phyloP scores from a whole-genome alignment of 2,797 vertebrate species.

The Iguana delicatissima region DNA sequence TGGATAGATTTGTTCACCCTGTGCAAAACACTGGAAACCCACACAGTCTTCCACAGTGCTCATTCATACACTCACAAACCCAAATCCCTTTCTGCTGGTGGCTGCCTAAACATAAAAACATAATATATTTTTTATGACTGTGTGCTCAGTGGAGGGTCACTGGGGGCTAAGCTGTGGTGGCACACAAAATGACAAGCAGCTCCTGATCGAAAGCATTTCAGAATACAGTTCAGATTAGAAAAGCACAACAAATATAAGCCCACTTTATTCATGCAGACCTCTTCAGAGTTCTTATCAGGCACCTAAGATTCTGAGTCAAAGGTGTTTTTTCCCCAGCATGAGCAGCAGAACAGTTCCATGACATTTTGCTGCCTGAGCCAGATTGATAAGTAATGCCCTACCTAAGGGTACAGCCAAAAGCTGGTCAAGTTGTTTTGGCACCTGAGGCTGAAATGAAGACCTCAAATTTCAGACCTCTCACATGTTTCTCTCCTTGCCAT shows the following conservation, averaged over 20 bases:
- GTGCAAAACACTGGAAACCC: not conserved
- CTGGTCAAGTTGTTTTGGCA: too few species aligned
- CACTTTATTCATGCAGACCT: not conserved
- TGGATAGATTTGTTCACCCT: not conserved
- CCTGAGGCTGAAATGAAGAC: too few species aligned
- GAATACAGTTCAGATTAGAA: not conserved
- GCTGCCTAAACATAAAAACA: not conserved
- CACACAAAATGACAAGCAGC: not conserved
- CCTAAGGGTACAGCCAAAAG: too few species aligned
- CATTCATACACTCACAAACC: not conserved
- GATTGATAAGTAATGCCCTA: too few species aligned
- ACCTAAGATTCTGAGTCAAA: not conserved
- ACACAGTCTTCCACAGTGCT: not conserved
- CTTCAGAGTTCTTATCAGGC: not conserved
- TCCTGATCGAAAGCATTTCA: conserved; percentile 1
- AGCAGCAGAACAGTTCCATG: not conserved
- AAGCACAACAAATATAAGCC: not conserved
- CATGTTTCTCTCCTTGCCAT: too few species aligned
- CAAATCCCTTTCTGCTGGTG: not conserved
- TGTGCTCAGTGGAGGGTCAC: not conserved
- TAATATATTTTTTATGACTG: not conserved
- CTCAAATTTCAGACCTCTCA: too few species aligned
- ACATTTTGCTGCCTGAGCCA: too few species aligned
- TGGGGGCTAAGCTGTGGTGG: not conserved
- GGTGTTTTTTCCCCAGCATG: not conserved